A percentile compares a stretch with the other conserved stretches of the same genome.
phyloP scores from a whole-genome alignment of 2,797 vertebrate genomes.

The Cyprinodon diabolis region DNA sequence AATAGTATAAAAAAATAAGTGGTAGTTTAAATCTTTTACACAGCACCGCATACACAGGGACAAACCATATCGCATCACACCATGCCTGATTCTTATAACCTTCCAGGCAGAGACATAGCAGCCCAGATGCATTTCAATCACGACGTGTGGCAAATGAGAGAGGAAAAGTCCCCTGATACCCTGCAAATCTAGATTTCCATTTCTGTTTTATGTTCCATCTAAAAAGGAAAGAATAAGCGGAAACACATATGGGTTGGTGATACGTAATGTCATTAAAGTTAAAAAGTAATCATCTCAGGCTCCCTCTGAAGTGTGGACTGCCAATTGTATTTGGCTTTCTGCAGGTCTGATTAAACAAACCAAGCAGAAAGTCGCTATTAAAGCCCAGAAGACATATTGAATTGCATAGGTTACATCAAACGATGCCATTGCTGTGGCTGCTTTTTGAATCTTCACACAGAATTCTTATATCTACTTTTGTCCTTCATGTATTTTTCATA shows the following conservation, averaged over 20 bases:
- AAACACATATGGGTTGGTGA: constrained; percentile 30
- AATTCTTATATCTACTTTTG: constrained; percentile 4
- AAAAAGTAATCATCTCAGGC: constrained; percentile 53
- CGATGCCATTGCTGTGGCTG: constrained; percentile 13
- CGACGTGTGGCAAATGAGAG: constrained; percentile 21
- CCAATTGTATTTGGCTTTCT: constrained; percentile 45
- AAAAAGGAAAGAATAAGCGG: constrained; percentile 33
- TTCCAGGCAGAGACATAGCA: constrained; percentile 7
- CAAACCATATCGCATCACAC: neutral
- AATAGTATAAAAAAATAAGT: neutral
- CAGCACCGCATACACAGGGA: neutral
- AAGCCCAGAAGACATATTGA: constrained; percentile 37
- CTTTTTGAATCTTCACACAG: constrained; percentile 12
- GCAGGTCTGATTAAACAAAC: constrained; percentile 57
- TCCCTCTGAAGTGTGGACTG: constrained; percentile 49
- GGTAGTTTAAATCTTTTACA: neutral
- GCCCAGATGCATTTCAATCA: constrained; percentile 55
- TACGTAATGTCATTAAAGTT: constrained; percentile 51
- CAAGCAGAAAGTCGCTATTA: constrained; percentile 31
- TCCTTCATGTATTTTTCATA: neutral
- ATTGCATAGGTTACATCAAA: constrained; percentile 54
- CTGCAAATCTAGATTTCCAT: constrained; percentile 32
- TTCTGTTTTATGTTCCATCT: constrained; percentile 38
- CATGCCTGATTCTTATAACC: neutral
- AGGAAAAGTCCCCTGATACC: constrained; percentile 32